phyloP scores from a whole-genome alignment of 2,113 vertebrate species.

The Varanus salvator region DNA sequence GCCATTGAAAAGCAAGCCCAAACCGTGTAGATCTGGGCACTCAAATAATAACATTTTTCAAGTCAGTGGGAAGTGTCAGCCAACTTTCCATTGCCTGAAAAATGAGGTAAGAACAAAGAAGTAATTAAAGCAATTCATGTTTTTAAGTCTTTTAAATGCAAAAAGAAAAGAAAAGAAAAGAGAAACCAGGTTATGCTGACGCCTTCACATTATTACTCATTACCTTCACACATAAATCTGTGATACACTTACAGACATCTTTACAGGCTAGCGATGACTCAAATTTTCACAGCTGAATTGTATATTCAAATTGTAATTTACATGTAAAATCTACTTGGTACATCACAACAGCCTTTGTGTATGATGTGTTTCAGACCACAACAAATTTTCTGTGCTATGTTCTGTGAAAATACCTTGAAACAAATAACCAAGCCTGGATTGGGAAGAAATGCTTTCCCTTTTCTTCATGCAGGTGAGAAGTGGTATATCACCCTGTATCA shows the following conservation, averaged over 20 bases:
- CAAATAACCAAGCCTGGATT: not conserved
- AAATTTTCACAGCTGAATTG: not conserved
- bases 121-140: constrained; percentile 26
- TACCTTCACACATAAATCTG: not conserved
- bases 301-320: not conserved
- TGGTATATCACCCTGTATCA: no score
- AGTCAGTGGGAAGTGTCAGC: constrained; percentile 8
- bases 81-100: constrained; percentile 14
- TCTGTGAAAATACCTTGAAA: not conserved
- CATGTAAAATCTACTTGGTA: not conserved
- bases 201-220: not conserved
- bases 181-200: not conserved
- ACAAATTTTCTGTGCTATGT: not conserved
- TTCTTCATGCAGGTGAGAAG: not conserved
- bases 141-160: not conserved
- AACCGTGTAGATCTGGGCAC: not conserved
- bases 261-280: not conserved
- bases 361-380: not conserved
- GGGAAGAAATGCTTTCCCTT: not conserved
- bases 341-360: no score
- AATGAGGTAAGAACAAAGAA: constrained; percentile 22
- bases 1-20: not conserved
- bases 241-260: not conserved
- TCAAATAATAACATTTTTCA: constrained; percentile 14
- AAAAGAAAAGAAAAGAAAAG: not conserved